Conservation (phyloP, 2,888 invertebrate genomes). For the Patella depressa region DNA sequence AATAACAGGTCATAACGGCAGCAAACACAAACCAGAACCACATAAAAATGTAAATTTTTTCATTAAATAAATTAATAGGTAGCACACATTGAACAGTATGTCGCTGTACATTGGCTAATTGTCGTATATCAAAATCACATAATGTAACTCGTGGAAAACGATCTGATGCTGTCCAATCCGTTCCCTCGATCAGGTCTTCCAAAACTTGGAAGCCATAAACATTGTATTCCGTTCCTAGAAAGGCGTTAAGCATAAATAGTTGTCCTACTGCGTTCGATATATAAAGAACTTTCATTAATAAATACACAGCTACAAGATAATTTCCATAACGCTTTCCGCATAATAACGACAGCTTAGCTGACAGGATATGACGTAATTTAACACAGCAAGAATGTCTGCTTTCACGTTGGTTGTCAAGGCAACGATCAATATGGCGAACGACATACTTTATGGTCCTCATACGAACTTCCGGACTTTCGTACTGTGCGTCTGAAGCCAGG, state of each 20-base stretch:
- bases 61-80: conserved; percentile 67
- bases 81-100: conserved; percentile 65
- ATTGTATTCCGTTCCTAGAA: conserved; percentile 71
- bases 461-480: conserved; percentile 72
- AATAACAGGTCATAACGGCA: conserved; percentile 61
- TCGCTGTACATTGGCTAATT: conserved; percentile 66
- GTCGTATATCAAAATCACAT: conserved; percentile 69
- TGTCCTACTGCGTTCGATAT: conserved; percentile 72
- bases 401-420: conserved; percentile 69
- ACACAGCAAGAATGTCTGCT: conserved; percentile 64
- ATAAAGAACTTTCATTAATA: conserved; percentile 70
- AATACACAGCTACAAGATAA: conserved; percentile 71
- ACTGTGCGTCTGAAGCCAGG: conserved; percentile 69
- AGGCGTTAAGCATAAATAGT: conserved; percentile 72
- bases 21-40: conserved; percentile 71
- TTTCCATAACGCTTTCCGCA: conserved; percentile 72
- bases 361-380: conserved; percentile 61
- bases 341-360: conserved; percentile 63
- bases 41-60: conserved; percentile 70
- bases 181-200: conserved; percentile 70
- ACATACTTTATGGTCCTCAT: conserved; percentile 72
- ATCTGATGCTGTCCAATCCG: conserved; percentile 63
- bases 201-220: conserved; percentile 72
- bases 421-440: conserved; percentile 73
- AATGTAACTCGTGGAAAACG: conserved; percentile 69